These are phyloP conservation scores for Corythornis cristatus DNA, from an alignment of 2,113 vertebrate species.

Conservation along the genomic window DNA sequence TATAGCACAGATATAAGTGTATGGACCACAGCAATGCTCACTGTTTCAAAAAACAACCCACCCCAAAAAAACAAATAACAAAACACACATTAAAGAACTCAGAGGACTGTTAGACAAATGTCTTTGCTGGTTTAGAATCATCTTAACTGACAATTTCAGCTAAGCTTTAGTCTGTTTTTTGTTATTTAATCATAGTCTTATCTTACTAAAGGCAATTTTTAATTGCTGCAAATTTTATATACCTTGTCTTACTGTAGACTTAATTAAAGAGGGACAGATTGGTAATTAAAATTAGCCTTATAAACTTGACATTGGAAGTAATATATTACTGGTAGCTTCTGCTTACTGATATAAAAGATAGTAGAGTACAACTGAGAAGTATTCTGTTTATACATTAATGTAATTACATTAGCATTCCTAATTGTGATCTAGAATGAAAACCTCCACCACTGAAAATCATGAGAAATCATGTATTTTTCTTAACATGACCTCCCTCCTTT, in stretches of 20 bases:
- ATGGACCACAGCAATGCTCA: neutral
- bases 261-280: neutral
- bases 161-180: conserved; percentile 2
- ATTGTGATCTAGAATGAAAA: neutral
- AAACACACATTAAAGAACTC: neutral
- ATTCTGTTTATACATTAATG: neutral
- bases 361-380: neutral
- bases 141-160: neutral
- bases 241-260: neutral
- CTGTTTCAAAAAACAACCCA: neutral
- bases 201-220: neutral
- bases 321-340: neutral
- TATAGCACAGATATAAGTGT: neutral
- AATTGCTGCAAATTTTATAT: neutral
- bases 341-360: neutral
- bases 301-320: neutral
- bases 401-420: neutral
- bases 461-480: neutral
- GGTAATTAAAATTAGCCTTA: neutral
- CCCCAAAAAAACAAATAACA: neutral
- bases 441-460: neutral
- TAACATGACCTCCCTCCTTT: neutral
- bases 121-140: neutral
- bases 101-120: neutral
- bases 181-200: neutral